Evolutionary conservation across 2,113 vertebrate genomes (phyloP), one percentile per base, ranked within the genome.

Genomic region (Climacteris rufus): DNA sequence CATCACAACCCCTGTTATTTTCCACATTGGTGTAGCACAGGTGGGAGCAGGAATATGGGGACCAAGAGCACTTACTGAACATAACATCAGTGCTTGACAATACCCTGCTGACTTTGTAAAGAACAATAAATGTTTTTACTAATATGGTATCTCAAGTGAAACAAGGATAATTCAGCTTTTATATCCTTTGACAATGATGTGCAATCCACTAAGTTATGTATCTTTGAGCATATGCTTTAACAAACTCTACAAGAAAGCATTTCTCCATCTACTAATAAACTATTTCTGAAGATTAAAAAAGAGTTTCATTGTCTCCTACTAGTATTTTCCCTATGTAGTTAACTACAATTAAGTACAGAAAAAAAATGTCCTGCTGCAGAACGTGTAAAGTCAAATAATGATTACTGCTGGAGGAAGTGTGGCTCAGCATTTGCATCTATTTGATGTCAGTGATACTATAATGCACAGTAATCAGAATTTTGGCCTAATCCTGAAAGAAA

Each of bases 1-100:
- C 56, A 49, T 2, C n/a, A 8, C 61, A 40, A 1, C 1, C 28
- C 5, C 0, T 11, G 15, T 1, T n/a, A 3, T 9, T 13, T 66
- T 11, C 40, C 39, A 66, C 13, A 1, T 10, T 18, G 74, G 14
- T 5, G 28, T 0, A 44, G 45, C 65, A 49, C 52, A 24, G 61
- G 15, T 24, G 47, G 63, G n/a, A 45, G 33, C 52, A 59, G 71
- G 16, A 75, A 15, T 4, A 9, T 0, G 28, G 31, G 50, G 63
- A 66, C 75, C 45, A 24, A 21, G 27, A 57, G 40, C 78, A n/a
- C 31, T 13, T 33, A 10, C 17, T 24, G 76, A 45, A 20, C 42
- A 31, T 5, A 45, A 6, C 39, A 40, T 10, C 56, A 63, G 15
- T 8, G 28, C 49, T 15, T 39, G 21, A 12, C 53, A 72, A 10